A percentile compares a stretch with the other conserved stretches of the same genome.
Conservation (phyloP, 2,113 vertebrate species). For the Donacobius atricapilla region DNA sequence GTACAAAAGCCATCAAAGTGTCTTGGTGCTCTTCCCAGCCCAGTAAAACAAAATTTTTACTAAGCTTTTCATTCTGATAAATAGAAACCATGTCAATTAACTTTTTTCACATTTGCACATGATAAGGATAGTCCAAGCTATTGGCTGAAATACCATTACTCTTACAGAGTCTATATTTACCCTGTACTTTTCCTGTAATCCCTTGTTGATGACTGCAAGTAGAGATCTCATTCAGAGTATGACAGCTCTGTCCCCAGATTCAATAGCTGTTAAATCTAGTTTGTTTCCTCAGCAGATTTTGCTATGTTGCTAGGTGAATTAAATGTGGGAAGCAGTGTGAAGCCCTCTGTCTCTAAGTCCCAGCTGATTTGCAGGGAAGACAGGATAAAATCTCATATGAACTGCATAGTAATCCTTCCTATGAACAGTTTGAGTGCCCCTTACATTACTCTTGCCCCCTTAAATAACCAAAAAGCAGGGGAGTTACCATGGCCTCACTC, state of each 20-base stretch:
- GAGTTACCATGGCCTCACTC: not conserved
- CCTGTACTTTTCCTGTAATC: not conserved
- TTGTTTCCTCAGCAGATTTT: not conserved
- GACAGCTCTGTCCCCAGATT: not conserved
- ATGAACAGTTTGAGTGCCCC: not conserved
- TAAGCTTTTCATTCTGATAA: not conserved
- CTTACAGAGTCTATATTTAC: not conserved
- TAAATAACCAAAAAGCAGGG: not conserved
- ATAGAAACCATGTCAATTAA: not conserved
- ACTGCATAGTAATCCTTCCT: not conserved
- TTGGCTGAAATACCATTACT: not conserved
- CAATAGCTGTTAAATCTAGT: not conserved
- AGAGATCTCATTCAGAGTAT: not conserved
- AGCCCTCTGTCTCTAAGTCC: not conserved
- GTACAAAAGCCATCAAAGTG: not conserved
- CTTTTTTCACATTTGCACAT: not conserved
- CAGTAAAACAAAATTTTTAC: not conserved
- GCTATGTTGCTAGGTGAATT: not conserved
- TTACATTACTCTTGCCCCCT: not conserved
- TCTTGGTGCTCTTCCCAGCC: not conserved
- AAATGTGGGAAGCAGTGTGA: not conserved
- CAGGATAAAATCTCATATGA: not conserved
- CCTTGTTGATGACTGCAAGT: not conserved
- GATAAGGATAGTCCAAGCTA: not conserved
- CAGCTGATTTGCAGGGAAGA: not conserved